phyloP scores from a whole-genome alignment of 2,113 vertebrate species.

The Galeopterus variegatus region DNA sequence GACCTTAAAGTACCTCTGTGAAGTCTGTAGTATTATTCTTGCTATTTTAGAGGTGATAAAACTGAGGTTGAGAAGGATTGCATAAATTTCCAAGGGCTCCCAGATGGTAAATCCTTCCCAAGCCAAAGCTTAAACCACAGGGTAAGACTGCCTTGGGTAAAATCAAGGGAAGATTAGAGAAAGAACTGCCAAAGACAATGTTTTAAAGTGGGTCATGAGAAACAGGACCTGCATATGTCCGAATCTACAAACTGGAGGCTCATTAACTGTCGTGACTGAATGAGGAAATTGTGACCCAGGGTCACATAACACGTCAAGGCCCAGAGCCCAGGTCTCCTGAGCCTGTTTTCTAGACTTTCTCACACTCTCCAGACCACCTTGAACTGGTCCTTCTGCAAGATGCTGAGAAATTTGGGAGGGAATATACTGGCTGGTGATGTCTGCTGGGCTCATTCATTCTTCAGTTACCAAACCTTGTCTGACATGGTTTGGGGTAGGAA shows the following conservation, averaged over 20 bases:
- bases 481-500: background rate
- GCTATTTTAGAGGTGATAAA: slow-evolving; percentile 6
- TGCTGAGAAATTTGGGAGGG: background rate
- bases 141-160: background rate
- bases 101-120: slow-evolving; percentile 4
- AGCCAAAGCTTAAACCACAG: background rate
- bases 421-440: background rate
- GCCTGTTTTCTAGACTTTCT: background rate
- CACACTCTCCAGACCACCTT: background rate
- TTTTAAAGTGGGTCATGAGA: background rate
- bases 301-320: background rate
- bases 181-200: background rate
- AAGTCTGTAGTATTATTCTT: background rate
- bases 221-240: background rate
- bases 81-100: background rate
- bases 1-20: background rate
- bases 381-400: background rate
- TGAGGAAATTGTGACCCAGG: background rate
- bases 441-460: background rate
- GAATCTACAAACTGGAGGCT: background rate
- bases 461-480: background rate
- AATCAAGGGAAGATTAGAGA: background rate
- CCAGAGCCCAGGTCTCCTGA: background rate
- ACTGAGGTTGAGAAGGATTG: background rate
- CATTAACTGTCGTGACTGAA: background rate